Base-by-base conservation (phyloP, 2,888 invertebrate species). In the Nomada ferruginata region DNA sequence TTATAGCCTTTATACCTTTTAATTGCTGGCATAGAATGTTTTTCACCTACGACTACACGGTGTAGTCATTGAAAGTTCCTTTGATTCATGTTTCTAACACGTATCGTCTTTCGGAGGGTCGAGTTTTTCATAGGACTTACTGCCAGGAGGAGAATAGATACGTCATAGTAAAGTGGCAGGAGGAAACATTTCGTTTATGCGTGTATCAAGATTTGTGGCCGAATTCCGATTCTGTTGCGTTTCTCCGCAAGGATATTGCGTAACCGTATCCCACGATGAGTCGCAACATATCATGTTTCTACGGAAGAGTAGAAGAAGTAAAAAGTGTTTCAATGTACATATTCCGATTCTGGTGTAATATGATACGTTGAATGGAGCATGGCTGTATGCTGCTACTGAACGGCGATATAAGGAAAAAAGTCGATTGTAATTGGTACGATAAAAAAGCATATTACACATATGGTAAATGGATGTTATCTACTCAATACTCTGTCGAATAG, bases 341-440 rank as follows among this genome's bases (percentile, higher is more conserved):
- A 36, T 36, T 36, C 47, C n/a, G 57, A 75, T 82, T 83, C 83
- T 55, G 57, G 71, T 20, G 82, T 74, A 82, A 83, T 29, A 60
- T 20, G 80, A 78, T 78, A 53, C 64, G 64, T 13, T 10, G 65
- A 71, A 64, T 52, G 52, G 52, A 1, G 29, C n/a, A 23, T 10
- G 15, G 18, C 52, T 57, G 20, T 44, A 42, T 50, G 9, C 53
- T 2, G 15, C 3, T 47, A 15, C 47, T n/a, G 15, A 18, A 13
- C 36, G 13, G 36, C 26, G 44, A 42, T n/a, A 59, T 13, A 59
- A 29, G 5, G 11, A 42, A 13, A n/a, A 10, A 10, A 42, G 23
- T 23, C 10, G 20, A 26, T 57, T 13, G 23, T 26, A 10, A 15
- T 3, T 9, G 10, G 2, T 18, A 18, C 5, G 42, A 42, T n/a